These are phyloP conservation scores for Prorops nasuta DNA, from an alignment of 1,140 invertebrate species.

Conservation along the genomic window DNA sequence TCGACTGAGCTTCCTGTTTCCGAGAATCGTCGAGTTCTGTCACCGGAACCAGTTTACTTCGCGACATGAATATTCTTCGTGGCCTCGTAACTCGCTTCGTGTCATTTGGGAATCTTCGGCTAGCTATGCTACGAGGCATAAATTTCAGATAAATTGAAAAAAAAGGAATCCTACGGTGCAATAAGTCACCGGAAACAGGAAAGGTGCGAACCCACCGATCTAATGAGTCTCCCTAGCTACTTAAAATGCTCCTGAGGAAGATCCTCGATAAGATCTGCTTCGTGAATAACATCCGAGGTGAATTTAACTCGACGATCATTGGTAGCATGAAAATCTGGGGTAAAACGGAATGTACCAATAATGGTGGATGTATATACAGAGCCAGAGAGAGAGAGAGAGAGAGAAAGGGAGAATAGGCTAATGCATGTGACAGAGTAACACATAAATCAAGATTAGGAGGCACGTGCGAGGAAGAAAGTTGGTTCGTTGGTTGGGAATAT, in stretches of 20 bases:
- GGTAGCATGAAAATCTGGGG: too few species aligned
- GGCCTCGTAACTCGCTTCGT: conserved; percentile 41
- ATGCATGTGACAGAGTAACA: neutral
- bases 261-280: too few species aligned
- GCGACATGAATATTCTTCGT: conserved; percentile 39
- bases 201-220: conserved; percentile 41
- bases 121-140: conserved; percentile 15
- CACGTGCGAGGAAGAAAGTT: too few species aligned
- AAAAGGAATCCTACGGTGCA: conserved; percentile 9
- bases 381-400: neutral
- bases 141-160: conserved; percentile 19
- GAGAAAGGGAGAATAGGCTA: neutral
- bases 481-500: too few species aligned
- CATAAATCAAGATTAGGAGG: neutral
- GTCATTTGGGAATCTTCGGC: conserved; percentile 20
- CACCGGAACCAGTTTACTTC: conserved; percentile 29
- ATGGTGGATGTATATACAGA: too few species aligned
- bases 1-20: conserved; percentile 19
- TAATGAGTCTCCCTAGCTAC: conserved; percentile 32
- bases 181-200: conserved; percentile 36
- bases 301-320: too few species aligned
- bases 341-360: too few species aligned
- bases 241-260: too few species aligned
- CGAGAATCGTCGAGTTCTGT: conserved; percentile 2
- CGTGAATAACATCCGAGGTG: too few species aligned